These are phyloP conservation scores for Coreoperca whiteheadi DNA, from an alignment of 2,113 vertebrate genomes.

Conservation along the genomic window DNA sequence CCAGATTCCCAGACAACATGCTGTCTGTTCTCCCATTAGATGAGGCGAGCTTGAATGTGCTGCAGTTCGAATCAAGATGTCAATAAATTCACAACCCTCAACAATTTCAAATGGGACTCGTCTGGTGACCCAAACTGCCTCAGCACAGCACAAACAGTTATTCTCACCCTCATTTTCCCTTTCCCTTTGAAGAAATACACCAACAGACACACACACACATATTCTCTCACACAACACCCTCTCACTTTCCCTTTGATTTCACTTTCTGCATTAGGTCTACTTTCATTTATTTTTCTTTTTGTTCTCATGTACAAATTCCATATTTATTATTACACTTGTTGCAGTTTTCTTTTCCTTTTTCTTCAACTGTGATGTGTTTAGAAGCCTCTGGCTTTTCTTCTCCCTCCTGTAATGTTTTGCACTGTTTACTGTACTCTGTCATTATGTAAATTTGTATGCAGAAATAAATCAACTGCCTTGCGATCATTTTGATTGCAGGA, in stretches of 20 bases:
- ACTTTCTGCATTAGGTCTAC: constrained; percentile 8
- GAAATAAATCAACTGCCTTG: background rate
- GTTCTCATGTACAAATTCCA: background rate
- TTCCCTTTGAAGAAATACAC: constrained; percentile 58
- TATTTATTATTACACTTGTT: background rate
- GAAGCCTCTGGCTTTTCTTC: background rate
- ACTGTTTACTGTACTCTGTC: constrained; percentile 3
- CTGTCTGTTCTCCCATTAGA: constrained; percentile 28
- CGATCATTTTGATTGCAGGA: constrained; percentile 1
- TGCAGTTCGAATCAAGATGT: background rate
- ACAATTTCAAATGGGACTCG: constrained; percentile 22
- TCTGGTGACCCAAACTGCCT: constrained; percentile 21
- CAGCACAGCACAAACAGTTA: constrained; percentile 1
- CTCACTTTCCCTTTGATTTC: constrained; percentile 50
- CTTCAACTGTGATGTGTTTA: constrained; percentile 6
- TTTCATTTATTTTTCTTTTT: constrained; percentile 14
- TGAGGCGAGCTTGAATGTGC: background rate
- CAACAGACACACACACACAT: constrained; percentile 2
- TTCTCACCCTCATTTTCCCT: constrained; percentile 31
- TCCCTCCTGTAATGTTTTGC: background rate
- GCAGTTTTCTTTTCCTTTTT: background rate
- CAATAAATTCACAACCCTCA: constrained; percentile 16
- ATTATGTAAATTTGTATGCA: constrained; percentile 2
- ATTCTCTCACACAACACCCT: constrained; percentile 16
- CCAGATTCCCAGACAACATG: constrained; percentile 10